Percentiles rank a stretch among this genome's conserved stretches.
phyloP scores from a whole-genome alignment of 64 coral and sea anemone genomes.

The Hydrozoanthus tunicans region DNA sequence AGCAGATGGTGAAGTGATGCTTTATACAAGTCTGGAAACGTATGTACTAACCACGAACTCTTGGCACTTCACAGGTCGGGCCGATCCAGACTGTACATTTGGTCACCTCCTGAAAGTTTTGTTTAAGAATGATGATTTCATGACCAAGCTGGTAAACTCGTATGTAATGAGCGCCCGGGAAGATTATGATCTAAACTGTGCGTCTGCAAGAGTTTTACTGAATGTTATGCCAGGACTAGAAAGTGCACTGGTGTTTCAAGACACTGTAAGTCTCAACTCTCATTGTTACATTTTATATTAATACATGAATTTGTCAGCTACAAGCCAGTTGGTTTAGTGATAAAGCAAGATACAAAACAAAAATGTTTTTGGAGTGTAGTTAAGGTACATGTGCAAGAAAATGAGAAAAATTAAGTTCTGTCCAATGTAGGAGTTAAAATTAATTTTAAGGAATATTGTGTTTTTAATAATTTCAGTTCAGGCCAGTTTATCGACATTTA shows the following conservation, averaged over 20 bases:
- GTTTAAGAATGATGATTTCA: slow-evolving; percentile 92
- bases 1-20: no score
- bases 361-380: no score
- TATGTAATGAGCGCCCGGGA: slow-evolving; percentile 85
- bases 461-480: no score
- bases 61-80: slow-evolving; percentile 53
- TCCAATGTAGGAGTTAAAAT: no score
- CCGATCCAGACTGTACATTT: slow-evolving; percentile 85
- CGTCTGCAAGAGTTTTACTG: slow-evolving; percentile 74
- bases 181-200: slow-evolving; percentile 89
- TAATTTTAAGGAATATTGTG: no score
- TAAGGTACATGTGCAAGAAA: no score
- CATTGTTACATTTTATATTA: not conserved
- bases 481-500: no score
- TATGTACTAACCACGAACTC: not conserved
- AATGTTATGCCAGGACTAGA: slow-evolving; percentile 89
- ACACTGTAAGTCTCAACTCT: slow-evolving; percentile 58
- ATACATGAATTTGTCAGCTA: no score
- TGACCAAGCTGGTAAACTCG: slow-evolving; percentile 80
- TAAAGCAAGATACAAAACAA: no score
- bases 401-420: no score
- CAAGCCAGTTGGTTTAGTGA: no score
- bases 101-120: slow-evolving; percentile 86
- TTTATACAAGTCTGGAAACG: no score
- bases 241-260: slow-evolving; percentile 83